Percentiles rank a stretch among this genome's conserved stretches.
These are phyloP conservation scores for Branchinecta lindahli DNA, from an alignment of 1,140 invertebrate species.

Conservation along the genomic window DNA sequence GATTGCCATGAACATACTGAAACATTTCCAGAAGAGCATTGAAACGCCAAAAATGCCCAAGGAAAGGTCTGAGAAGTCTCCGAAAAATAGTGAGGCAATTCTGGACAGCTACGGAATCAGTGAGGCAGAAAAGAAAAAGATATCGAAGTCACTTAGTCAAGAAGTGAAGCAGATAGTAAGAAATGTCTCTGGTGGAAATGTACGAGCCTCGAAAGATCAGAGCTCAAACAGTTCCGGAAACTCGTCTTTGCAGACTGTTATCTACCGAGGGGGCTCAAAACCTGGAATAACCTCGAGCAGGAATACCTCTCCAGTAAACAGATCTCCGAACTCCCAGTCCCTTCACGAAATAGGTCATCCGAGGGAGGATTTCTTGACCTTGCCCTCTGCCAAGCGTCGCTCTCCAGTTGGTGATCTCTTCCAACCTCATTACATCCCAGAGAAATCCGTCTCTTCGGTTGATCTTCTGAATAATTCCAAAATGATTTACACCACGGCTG, in stretches of 20 bases:
- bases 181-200: not conserved
- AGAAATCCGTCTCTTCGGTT: conserved; percentile 27
- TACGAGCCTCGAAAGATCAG: conserved; percentile 17
- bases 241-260: conserved; percentile 24
- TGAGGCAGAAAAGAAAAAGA: conserved; percentile 51
- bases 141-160: conserved; percentile 51
- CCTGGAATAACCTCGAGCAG: conserved; percentile 31
- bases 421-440: conserved; percentile 25
- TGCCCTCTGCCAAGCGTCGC: not conserved
- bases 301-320: too few relatives aligned
- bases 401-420: conserved; percentile 14
- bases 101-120: conserved; percentile 26
- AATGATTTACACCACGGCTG: conserved; percentile 19
- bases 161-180: conserved; percentile 36
- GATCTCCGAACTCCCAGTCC: not conserved
- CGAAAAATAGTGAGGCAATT: not conserved
- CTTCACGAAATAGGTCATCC: not conserved
- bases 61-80: not conserved
- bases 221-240: conserved; percentile 23
- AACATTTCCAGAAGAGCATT: conserved; percentile 24
- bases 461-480: conserved; percentile 23
- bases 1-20: not conserved
- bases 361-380: not conserved
- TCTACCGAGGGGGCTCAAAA: conserved; percentile 42
- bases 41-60: not conserved